A percentile compares a stretch with the other conserved stretches of the same genome.
Conservation (phyloP, 2,888 invertebrate species). For the Scrobipalpa costella region DNA sequence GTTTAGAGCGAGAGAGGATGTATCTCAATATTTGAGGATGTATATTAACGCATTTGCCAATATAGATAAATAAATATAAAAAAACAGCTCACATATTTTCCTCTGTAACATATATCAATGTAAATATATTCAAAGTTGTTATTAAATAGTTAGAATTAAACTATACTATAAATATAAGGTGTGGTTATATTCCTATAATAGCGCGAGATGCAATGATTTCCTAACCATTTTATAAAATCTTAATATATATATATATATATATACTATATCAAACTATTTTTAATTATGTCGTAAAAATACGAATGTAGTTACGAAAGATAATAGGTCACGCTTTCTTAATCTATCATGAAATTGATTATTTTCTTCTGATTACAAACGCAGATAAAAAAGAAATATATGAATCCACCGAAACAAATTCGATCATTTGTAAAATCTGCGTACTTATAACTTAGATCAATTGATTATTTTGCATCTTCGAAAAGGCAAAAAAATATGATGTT, state of each 20-base stretch:
- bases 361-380: no score
- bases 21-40: conserved; percentile 73
- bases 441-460: neutral
- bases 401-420: conserved; percentile 6
- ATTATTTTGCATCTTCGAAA: neutral
- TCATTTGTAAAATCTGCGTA: neutral
- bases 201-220: neutral
- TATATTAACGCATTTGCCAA: conserved; percentile 34
- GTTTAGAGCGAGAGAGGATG: conserved; percentile 44
- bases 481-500: neutral
- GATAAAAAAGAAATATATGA: neutral
- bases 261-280: no score
- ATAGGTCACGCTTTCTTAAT: no score
- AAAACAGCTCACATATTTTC: conserved; percentile 45
- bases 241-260: no score
- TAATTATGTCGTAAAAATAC: no score
- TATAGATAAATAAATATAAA: conserved; percentile 2
- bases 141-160: conserved; percentile 1
- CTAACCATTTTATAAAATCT: no score
- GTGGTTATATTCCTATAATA: neutral
- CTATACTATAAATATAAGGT: neutral
- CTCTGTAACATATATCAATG: conserved; percentile 36
- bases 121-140: conserved; percentile 31
- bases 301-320: no score
- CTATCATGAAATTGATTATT: no score